Base-by-base conservation (phyloP, 1,140 invertebrate species). In the Phenacoccus solenopsis region DNA sequence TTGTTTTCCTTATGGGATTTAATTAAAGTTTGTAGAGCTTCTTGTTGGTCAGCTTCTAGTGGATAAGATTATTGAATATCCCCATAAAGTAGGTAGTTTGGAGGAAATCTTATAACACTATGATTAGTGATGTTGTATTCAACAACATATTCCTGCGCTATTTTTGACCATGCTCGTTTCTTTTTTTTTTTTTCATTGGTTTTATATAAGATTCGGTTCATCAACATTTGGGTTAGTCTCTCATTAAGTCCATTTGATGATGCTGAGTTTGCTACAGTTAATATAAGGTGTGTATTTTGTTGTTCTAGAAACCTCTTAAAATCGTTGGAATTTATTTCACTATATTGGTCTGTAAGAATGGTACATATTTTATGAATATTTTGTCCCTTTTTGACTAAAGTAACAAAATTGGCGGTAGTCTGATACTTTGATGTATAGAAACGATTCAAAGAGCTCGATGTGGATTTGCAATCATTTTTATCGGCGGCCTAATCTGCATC, bases 291-390 rank as follows among this genome's bases (percentile, higher is more conserved):
- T 32, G 38, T 69, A 0, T 24, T 25, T 10, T 49, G 21, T 69
- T 22, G 20, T 35, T 22, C 25, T 22, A 69, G 25, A 38, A 69
- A 69, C 2, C 13, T 1, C 38, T 73, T 73, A 25, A 73, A 73
- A 25, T 72, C 72, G 25, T 28, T 71, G 38, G 72, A 73, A 69
- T 73, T 73, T 77, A 79, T 73, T 70, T 73, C 70, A 5, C 71
- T 68, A 27, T 75, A 75, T 70, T 75, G 74, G 69, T 75, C 73
- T 21, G 71, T 28, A 1, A 75, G 64, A 61, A 75, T 10, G 9
- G 71, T 73, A 5, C 32, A 72, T 32, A 75, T 75, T 56, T 68
- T 64, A 49, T 73, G 28, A 24, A 2, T 68, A 27, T 73, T 59
- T 64, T 56, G 0, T 35, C 73, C 30, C 16, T 67, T 71, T 1